These are phyloP conservation scores for Ceryle rudis DNA, from an alignment of 2,797 vertebrate species.

Conservation along the genomic window DNA sequence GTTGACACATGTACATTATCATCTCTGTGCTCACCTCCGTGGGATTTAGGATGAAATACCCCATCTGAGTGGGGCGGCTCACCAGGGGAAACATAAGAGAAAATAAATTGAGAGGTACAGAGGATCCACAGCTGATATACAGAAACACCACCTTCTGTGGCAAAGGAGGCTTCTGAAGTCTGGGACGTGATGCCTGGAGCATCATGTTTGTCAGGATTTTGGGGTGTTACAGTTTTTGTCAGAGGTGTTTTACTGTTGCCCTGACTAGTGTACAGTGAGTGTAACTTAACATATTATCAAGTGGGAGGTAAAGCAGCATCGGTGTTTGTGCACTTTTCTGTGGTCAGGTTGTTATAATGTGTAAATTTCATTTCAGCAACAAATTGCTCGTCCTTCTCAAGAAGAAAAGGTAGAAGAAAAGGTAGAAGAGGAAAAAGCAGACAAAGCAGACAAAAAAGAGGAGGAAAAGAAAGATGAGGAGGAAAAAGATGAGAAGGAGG, in stretches of 20 bases:
- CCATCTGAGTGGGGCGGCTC: background rate
- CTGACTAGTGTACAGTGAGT: background rate
- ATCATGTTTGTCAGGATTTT: background rate
- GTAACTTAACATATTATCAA: background rate
- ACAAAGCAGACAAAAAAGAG: conserved; percentile 97
- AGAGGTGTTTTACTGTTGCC: background rate
- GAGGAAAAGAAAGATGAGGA: conserved; percentile 99
- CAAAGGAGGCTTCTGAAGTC: background rate
- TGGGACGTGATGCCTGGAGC: background rate
- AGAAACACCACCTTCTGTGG: background rate
- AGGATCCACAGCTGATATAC: background rate
- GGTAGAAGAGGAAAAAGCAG: conserved; percentile 93
- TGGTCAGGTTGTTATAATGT: background rate
- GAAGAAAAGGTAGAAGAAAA: conserved; percentile 98
- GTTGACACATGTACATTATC: background rate
- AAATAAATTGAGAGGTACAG: background rate
- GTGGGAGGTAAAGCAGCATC: background rate
- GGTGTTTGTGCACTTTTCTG: background rate
- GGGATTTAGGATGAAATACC: background rate
- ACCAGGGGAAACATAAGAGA: background rate
- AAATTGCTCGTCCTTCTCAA: conserved; percentile 95
- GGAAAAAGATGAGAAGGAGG: conserved; percentile 99
- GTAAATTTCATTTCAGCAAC: conserved; percentile 80
- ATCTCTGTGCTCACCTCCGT: background rate
- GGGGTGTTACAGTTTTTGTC: background rate